Percentiles rank a stretch among this genome's conserved stretches.
These are phyloP conservation scores for Abrostola triplasia DNA, from an alignment of 2,888 invertebrate species.

Conservation along the genomic window DNA sequence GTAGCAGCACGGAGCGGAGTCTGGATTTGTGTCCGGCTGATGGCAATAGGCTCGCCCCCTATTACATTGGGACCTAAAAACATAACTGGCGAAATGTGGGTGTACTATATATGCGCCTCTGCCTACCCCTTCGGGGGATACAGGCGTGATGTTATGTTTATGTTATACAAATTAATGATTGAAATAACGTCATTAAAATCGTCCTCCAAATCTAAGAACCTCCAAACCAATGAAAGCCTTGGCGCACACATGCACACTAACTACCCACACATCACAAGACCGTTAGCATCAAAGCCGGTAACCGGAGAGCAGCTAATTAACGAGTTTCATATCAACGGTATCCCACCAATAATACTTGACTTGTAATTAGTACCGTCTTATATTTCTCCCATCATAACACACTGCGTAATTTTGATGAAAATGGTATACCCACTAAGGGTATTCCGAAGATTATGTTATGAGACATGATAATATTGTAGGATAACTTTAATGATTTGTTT, in stretches of 20 bases:
- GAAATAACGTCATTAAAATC: not conserved
- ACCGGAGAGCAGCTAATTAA: slow-evolving; percentile 50
- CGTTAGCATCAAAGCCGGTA: slow-evolving; percentile 48
- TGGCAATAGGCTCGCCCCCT: too few species aligned
- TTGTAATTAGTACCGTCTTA: slow-evolving; percentile 51
- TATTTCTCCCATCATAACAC: slow-evolving; percentile 20
- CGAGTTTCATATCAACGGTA: slow-evolving; percentile 44
- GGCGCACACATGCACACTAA: slow-evolving; percentile 6
- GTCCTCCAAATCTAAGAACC: slow-evolving; percentile 1
- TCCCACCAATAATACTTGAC: slow-evolving; percentile 51
- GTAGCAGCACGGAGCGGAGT: too few species aligned
- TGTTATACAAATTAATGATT: too few species aligned
- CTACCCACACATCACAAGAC: slow-evolving; percentile 9
- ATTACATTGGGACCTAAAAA: too few species aligned
- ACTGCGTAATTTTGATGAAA: slow-evolving; percentile 1
- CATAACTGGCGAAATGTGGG: too few species aligned
- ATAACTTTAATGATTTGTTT: not conserved
- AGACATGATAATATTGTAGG: not conserved
- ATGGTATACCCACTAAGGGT: not conserved
- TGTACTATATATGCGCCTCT: too few species aligned
- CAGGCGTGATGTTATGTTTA: too few species aligned
- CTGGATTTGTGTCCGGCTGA: too few species aligned
- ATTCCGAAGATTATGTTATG: not conserved
- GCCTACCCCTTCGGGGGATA: too few species aligned
- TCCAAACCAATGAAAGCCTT: not conserved